Conservation (phyloP, 2,888 invertebrate species). For the Dynastes hyllus region DNA sequence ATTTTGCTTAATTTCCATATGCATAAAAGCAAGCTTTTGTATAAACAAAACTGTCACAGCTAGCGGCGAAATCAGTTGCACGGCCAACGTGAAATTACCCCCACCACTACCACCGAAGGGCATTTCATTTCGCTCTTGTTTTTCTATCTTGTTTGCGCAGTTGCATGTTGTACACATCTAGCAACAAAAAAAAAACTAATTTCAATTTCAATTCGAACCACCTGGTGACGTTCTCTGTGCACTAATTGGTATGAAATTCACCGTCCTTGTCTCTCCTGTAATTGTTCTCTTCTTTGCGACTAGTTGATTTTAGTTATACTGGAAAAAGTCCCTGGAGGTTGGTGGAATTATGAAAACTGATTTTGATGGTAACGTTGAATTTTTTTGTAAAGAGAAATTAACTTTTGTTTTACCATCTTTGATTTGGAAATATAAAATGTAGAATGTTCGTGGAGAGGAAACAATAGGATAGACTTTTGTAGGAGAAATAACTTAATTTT, state of each 20-base stretch:
- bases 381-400: not conserved
- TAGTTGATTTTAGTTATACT: conserved; percentile 1
- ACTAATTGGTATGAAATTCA: conserved; percentile 9
- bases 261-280: not conserved
- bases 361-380: not conserved
- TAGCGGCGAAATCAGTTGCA: too few species aligned
- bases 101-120: too few species aligned
- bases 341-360: not conserved
- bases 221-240: not conserved
- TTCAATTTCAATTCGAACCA: conserved; percentile 10
- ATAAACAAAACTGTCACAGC: too few species aligned
- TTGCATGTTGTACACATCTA: not conserved
- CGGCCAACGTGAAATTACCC: too few species aligned
- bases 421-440: too few species aligned
- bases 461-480: too few species aligned
- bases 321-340: conserved; percentile 15
- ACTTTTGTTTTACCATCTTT: not conserved
- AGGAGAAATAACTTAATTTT: too few species aligned
- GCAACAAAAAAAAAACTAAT: not conserved
- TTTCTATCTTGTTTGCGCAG: not conserved
- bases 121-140: not conserved
- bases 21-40: too few species aligned
- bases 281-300: not conserved
- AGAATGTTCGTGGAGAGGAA: too few species aligned
- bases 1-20: too few species aligned